These are phyloP conservation scores for Sabatieria punctata DNA, from an alignment of 2,888 invertebrate genomes.

Conservation along the genomic window DNA sequence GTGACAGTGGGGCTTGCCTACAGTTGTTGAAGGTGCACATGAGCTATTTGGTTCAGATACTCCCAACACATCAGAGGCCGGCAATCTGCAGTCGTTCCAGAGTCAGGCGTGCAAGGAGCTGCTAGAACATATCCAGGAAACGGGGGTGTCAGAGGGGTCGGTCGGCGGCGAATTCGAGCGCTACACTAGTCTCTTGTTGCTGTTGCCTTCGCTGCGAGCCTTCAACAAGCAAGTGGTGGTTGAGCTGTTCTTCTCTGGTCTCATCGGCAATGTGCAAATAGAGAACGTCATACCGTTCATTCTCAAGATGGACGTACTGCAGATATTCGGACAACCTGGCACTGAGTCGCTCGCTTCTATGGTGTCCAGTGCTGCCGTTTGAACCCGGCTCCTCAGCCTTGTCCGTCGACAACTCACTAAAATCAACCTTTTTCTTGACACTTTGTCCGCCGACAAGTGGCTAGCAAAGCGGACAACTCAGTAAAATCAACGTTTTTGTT, in stretches of 20 bases:
- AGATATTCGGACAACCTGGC: too few species aligned
- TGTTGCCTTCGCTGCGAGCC: conserved; percentile 47
- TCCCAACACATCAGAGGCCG: conserved; percentile 37
- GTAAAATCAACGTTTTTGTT: too few species aligned
- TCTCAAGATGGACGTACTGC: conserved; percentile 53
- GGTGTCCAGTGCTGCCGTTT: too few species aligned
- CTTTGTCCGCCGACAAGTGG: too few species aligned
- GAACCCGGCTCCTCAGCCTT: too few species aligned
- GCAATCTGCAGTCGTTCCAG: conserved; percentile 45
- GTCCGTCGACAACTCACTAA: too few species aligned
- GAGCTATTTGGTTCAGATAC: conserved; percentile 36
- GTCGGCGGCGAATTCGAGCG: conserved; percentile 13
- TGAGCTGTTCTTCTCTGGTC: conserved; percentile 75
- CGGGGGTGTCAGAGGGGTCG: conserved; percentile 16
- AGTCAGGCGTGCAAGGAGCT: conserved; percentile 47
- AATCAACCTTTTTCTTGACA: too few species aligned
- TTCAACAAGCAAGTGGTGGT: conserved; percentile 50
- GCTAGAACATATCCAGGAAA: conserved; percentile 24
- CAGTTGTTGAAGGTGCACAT: too few species aligned
- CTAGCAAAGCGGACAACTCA: too few species aligned
- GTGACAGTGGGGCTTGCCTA: too few species aligned
- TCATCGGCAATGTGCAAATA: conserved; percentile 79
- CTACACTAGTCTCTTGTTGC: conserved; percentile 21
- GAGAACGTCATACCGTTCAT: conserved; percentile 84
- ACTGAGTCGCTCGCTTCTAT: too few species aligned